Conservation (phyloP, 2,797 vertebrate species). For the Chromobotia macracanthus region DNA sequence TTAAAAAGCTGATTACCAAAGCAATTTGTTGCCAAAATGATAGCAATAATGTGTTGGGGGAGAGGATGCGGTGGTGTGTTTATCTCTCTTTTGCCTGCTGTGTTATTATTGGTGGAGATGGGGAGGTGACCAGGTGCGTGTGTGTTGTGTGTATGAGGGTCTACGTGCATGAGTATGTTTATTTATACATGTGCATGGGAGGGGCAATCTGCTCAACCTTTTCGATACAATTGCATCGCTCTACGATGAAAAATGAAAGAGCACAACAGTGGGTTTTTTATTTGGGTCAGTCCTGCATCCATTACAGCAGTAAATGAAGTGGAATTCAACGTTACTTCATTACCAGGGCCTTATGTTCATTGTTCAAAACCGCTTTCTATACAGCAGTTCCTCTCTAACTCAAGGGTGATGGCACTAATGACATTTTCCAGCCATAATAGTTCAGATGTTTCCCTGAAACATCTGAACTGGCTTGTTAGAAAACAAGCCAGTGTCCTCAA, state of each 20-base stretch:
- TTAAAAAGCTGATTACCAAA: too few species aligned
- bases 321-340: conserved; percentile 80
- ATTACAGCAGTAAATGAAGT: conserved; percentile 82
- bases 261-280: conserved; percentile 80
- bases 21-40: too few species aligned
- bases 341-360: conserved; percentile 74
- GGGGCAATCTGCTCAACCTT: conserved; percentile 84
- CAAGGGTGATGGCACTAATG: conserved; percentile 79
- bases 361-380: conserved; percentile 67
- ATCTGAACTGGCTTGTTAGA: too few species aligned
- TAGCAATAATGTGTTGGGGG: too few species aligned
- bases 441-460: conserved; percentile 69
- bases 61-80: neutral
- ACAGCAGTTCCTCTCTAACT: conserved; percentile 68
- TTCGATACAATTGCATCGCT: conserved; percentile 71
- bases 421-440: conserved; percentile 76
- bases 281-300: conserved; percentile 87
- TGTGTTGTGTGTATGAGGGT: conserved; percentile 27
- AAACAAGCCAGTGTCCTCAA: conserved; percentile 71
- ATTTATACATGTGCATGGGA: conserved; percentile 57
- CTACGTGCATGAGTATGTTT: conserved; percentile 30
- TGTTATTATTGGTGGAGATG: neutral
- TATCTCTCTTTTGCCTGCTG: neutral
- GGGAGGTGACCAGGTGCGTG: neutral
- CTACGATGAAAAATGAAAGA: conserved; percentile 68